Percentiles rank a stretch among this genome's conserved stretches.
Conservation (phyloP, 2,113 vertebrate genomes). For the Symphodus melops region DNA sequence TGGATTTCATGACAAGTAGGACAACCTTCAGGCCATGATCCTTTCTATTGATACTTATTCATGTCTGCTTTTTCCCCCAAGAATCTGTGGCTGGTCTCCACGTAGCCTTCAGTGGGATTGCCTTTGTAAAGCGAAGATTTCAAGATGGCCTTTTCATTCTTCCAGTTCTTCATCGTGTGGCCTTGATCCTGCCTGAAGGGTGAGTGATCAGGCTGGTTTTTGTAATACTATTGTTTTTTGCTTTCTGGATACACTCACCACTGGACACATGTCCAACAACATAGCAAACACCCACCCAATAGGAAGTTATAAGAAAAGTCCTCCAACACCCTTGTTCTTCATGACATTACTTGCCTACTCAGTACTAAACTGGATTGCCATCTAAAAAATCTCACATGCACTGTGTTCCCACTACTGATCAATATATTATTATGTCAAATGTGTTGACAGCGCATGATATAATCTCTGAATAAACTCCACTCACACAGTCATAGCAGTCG, state of each 20-base stretch:
- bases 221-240: not conserved
- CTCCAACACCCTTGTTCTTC: conserved; percentile 20
- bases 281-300: conserved; percentile 30
- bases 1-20: not conserved
- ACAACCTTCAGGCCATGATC: not conserved
- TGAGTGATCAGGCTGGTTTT: not conserved
- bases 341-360: not conserved
- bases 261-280: conserved; percentile 19
- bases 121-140: conserved; percentile 5
- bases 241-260: not conserved
- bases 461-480: not conserved
- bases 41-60: not conserved
- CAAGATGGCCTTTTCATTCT: conserved; percentile 10
- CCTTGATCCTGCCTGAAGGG: not conserved
- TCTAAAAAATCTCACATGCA: not conserved
- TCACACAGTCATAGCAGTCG: too few relatives aligned
- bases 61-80: not conserved
- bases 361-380: not conserved
- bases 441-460: not conserved
- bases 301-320: conserved; percentile 24
- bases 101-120: not conserved
- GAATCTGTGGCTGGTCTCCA: not conserved
- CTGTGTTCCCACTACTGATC: conserved; percentile 6
- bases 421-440: too few relatives aligned
- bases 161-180: not conserved